Evolutionary conservation across 2,797 vertebrate genomes (phyloP).

Genomic region (Characodon lateralis): DNA sequence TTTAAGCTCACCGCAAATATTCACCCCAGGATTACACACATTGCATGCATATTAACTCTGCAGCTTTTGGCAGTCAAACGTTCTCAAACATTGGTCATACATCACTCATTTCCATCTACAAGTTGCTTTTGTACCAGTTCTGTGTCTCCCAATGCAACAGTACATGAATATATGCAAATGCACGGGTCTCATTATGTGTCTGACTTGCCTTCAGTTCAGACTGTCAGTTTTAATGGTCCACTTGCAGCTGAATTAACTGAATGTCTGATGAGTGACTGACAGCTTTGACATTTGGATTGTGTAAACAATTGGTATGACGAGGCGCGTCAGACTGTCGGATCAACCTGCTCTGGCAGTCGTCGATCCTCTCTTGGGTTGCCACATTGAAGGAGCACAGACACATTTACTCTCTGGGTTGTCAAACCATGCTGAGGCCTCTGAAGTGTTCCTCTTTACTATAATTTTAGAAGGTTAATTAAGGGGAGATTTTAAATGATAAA

Average conservation of each 20-base stretch:
- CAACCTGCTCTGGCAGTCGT: slow-evolving; percentile 42
- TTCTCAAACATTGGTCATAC: slow-evolving; percentile 58
- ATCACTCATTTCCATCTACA: slow-evolving; percentile 63
- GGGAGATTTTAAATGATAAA: not conserved
- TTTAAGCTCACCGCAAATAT: slow-evolving; percentile 54
- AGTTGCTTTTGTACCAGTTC: slow-evolving; percentile 53
- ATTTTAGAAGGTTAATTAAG: not conserved
- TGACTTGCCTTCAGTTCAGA: slow-evolving; percentile 61
- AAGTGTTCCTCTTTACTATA: not conserved
- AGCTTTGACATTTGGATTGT: slow-evolving; percentile 71
- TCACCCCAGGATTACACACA: slow-evolving; percentile 27
- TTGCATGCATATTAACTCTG: slow-evolving; percentile 58
- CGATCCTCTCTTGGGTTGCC: slow-evolving; percentile 29
- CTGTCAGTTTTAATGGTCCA: slow-evolving; percentile 71
- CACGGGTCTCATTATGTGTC: slow-evolving; percentile 48
- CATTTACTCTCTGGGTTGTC: slow-evolving; percentile 27
- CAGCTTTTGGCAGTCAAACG: slow-evolving; percentile 42
- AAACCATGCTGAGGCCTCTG: slow-evolving; percentile 17
- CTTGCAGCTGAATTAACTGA: slow-evolving; percentile 64
- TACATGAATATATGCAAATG: slow-evolving; percentile 74
- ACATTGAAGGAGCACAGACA: slow-evolving; percentile 32
- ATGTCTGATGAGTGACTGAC: slow-evolving; percentile 67
- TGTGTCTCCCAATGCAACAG: slow-evolving; percentile 57
- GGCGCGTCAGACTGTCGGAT: slow-evolving; percentile 60
- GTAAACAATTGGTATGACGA: slow-evolving; percentile 56